Evolutionary conservation across 2,797 vertebrate species (phyloP), one percentile per base, ranked within the genome.

Genomic region (Yasuhikotakia modesta): DNA sequence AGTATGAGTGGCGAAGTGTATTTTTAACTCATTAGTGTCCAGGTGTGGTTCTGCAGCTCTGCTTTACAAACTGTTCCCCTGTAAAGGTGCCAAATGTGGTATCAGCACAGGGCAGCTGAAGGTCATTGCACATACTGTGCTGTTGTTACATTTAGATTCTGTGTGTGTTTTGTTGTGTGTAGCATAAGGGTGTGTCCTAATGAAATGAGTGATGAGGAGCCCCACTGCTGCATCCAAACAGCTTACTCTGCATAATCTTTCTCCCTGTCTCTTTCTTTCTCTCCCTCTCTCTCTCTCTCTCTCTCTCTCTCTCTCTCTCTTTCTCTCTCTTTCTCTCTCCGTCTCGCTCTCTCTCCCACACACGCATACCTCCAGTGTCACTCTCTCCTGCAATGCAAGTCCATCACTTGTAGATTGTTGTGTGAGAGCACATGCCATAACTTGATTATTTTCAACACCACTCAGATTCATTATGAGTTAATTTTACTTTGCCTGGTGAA

Each of bases 121-220:
- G 74, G 74, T 64, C 39, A 57, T 52, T 73, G 64, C 67, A 55
- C 73, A 66, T 53, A 21, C 27, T 65, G 76, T 70, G 70, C 57
- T 71, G 73, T 79, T 50, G 57, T 63, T 77, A 50, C 73, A 57
- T 66, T 69, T 17, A 81, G 46, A 48, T 2, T 43, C 48, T 81
- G 45, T 22, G 11, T 80, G 16, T 60, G 7, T 70, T 58, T 74
- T 52, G n/a, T n/a, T 39, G 48, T 61, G 58, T 52, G 19, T 43
- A 11, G 21, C 8, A 70, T 77, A 68, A 77, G 72, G 81, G 73
- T 2, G 69, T 73, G 71, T 78, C 22, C 45, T 83, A 79, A 74
- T 74, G 52, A 71, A 85, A 77, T 77, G 76, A 85, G 77, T 70
- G 79, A 81, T 81, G 73, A 77, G 65, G 76, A 74, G 39, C 16